Base-by-base conservation (phyloP, 1,140 invertebrate genomes). In the Philopotamus ludificatus region DNA sequence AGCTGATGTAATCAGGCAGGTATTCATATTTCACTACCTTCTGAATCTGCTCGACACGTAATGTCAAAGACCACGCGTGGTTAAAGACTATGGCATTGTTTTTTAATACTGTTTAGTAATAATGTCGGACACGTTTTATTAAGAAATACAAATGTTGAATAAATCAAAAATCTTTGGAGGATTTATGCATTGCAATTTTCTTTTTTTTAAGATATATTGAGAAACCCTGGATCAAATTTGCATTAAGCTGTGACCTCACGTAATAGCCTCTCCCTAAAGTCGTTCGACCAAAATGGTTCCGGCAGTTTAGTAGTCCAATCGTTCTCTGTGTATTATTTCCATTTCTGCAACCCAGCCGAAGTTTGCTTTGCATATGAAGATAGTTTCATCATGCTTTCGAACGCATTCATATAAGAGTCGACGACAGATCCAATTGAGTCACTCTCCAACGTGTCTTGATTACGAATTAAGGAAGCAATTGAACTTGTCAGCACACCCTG, bases 241-340 rank as follows among this genome's bases (percentile, higher is more conserved):
- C 28, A 53, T 53, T 53, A 53, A 53, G 28, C 23, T 10, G 50
- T 53, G 50, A 53, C 50, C n/a, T 53, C 50, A 53, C 50, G 50
- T 53, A 53, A 50, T 3, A 18, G 4, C 50, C 20, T 12, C 12
- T 16, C 50, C 12, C 28, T 7, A 22, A 7, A 16, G 8, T 53
- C 50, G 16, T 53, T 18, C 20, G 23, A 22, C 20, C 50, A 53
- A 53, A 53, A 53, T 15, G 50, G 18, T 25, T 26, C 50, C 4
- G 22, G 22, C 3, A 53, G 50, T 21, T 21, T 53, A 25, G 20
- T 26, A 53, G 50, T 25, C 4, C 28, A 34, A 34, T 34, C 4
- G 28, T 34, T 12, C 12, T 34, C 28, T 12, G 28, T 7, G 28
- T n/a, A n/a, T 4, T 12, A 34, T 34, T 34, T 34, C 12, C 28